These are phyloP conservation scores for Halictus rubicundus DNA, from an alignment of 1,140 invertebrate species.

Conservation along the genomic window DNA sequence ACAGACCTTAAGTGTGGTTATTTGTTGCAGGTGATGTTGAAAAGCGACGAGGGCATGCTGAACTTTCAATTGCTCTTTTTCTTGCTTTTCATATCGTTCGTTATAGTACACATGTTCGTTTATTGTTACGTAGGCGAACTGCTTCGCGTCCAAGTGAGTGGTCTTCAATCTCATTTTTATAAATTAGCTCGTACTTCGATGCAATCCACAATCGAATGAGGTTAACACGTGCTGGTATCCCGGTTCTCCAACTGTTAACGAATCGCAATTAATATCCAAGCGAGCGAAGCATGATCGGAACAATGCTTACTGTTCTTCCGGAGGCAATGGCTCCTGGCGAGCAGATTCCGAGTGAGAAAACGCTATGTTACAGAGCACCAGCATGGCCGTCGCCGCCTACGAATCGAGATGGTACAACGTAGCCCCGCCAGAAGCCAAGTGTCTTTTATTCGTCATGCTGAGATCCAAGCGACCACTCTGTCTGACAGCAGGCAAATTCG, in stretches of 20 bases:
- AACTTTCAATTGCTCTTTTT: constrained; percentile 14
- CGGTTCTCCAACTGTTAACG: too few species aligned
- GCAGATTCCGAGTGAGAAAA: too few species aligned
- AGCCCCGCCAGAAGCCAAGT: constrained; percentile 37
- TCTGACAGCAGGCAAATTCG: constrained; percentile 54
- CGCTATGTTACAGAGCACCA: background rate
- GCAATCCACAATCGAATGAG: too few species aligned
- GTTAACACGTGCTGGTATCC: too few species aligned
- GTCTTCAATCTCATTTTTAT: background rate
- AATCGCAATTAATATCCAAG: too few species aligned
- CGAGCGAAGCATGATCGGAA: too few species aligned
- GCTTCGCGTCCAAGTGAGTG: constrained; percentile 43
- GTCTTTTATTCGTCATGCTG: constrained; percentile 48
- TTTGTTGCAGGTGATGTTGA: constrained; percentile 12
- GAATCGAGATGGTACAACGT: constrained; percentile 58
- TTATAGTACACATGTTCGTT: constrained; percentile 38
- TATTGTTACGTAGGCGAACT: constrained; percentile 58
- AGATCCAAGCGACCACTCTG: constrained; percentile 41
- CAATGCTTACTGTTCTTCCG: too few species aligned
- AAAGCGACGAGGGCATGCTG: background rate
- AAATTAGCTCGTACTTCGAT: too few species aligned
- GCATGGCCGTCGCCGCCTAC: constrained; percentile 11
- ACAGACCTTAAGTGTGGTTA: background rate
- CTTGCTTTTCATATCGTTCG: constrained; percentile 30
- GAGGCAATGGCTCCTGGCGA: too few species aligned